These are phyloP conservation scores for Aleiodes alternator DNA, from an alignment of 2,888 invertebrate species.

Conservation along the genomic window DNA sequence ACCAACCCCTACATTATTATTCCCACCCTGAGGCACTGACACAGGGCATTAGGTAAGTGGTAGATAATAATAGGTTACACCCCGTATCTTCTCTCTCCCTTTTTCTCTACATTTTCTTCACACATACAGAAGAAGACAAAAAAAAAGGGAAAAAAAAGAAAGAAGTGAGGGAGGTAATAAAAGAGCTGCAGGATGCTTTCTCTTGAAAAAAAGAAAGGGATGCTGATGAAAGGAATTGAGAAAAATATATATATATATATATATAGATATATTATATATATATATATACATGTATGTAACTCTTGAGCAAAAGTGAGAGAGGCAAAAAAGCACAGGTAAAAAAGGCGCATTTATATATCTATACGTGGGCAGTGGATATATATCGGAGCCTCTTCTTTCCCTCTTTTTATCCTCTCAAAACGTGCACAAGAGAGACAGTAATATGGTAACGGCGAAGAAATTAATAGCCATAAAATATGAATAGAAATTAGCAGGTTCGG, in stretches of 20 bases:
- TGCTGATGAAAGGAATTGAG: conserved; percentile 45
- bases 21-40: conserved; percentile 69
- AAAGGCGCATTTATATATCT: not conserved
- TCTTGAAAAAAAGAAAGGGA: conserved; percentile 40
- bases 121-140: conserved; percentile 37
- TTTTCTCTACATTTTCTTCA: conserved; percentile 56
- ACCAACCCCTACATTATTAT: conserved; percentile 62
- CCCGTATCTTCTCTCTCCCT: conserved; percentile 65
- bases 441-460: conserved; percentile 73
- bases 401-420: not conserved
- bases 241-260: conserved; percentile 23
- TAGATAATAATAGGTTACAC: conserved; percentile 75
- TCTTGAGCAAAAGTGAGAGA: conserved; percentile 32
- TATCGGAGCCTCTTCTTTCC: conserved; percentile 3
- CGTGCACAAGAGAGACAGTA: conserved; percentile 53
- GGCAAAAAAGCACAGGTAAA: conserved; percentile 35
- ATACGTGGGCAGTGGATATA: conserved; percentile 2
- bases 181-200: conserved; percentile 21
- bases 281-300: conserved; percentile 12
- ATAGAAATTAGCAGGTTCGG: conserved; percentile 76
- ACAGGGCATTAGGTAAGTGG: conserved; percentile 74
- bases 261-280: conserved; percentile 10
- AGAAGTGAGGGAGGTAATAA: conserved; percentile 22
- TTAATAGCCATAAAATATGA: conserved; percentile 76
- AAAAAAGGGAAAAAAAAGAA: not conserved